Conservation (phyloP, 2,888 invertebrate species). For the Bibio marci region DNA sequence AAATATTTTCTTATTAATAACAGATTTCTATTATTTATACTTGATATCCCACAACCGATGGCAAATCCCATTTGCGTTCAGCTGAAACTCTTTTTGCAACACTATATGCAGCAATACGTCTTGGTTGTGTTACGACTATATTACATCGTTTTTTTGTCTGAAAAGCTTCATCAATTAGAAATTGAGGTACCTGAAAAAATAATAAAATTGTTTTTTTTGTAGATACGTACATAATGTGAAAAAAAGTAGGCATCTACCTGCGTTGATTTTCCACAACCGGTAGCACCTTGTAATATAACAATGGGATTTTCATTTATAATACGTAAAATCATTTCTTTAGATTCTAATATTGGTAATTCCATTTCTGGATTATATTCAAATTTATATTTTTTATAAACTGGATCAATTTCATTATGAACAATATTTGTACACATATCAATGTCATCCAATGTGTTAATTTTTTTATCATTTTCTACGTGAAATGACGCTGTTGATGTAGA, state of each 20-base stretch:
- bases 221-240: not conserved
- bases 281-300: slow-evolving; percentile 75
- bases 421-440: too few relatives aligned
- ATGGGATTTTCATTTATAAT: slow-evolving; percentile 43
- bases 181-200: slow-evolving; percentile 67
- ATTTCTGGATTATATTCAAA: not conserved
- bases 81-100: slow-evolving; percentile 69
- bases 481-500: too few relatives aligned
- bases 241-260: too few relatives aligned
- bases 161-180: slow-evolving; percentile 65
- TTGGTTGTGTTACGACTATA: slow-evolving; percentile 84
- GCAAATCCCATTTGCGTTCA: slow-evolving; percentile 69
- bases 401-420: too few relatives aligned
- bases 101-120: slow-evolving; percentile 83
- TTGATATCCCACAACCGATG: slow-evolving; percentile 78
- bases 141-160: slow-evolving; percentile 51
- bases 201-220: slow-evolving; percentile 33
- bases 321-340: slow-evolving; percentile 41
- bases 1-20: not conserved
- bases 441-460: too few relatives aligned
- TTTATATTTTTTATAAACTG: too few relatives aligned
- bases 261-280: slow-evolving; percentile 21
- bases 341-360: slow-evolving; percentile 20
- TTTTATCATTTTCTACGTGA: too few relatives aligned
- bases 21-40: slow-evolving; percentile 27